phyloP scores from a whole-genome alignment of 2,113 vertebrate species.

The Zosterops hypoxanthus region DNA sequence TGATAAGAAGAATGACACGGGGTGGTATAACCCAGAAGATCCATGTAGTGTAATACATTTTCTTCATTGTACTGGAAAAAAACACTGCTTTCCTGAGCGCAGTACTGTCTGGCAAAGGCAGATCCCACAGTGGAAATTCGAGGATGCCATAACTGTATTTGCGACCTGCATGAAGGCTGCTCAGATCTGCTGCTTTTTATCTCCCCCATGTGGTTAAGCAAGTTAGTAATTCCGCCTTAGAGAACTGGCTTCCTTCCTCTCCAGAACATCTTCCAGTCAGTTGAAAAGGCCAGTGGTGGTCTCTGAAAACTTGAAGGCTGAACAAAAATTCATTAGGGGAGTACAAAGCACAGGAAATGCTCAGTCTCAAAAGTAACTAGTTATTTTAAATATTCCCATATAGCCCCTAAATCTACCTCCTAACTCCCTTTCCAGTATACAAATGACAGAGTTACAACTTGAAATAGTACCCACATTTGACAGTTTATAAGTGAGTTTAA shows the following conservation, averaged over 20 bases:
- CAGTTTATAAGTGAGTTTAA: constrained; percentile 35
- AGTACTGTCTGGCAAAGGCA: background rate
- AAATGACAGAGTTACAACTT: background rate
- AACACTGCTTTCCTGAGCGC: background rate
- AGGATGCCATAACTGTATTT: background rate
- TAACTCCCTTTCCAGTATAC: background rate
- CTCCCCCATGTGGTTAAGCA: constrained; percentile 12
- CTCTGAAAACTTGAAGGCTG: background rate
- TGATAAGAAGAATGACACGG: background rate
- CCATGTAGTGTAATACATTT: background rate
- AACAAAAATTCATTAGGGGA: background rate
- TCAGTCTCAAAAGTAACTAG: background rate
- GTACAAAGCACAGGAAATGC: background rate
- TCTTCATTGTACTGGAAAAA: background rate
- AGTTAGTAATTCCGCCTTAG: background rate
- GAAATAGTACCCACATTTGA: background rate
- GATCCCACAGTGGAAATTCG: background rate
- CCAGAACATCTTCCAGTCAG: background rate
- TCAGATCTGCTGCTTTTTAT: background rate
- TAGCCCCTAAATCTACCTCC: background rate
- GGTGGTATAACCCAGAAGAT: background rate
- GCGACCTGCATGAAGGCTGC: background rate
- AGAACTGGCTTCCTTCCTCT: background rate
- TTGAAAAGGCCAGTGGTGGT: background rate
- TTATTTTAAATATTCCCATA: background rate